phyloP scores from a whole-genome alignment of 2,113 vertebrate genomes.

The Plecturocebus donacophilus region DNA sequence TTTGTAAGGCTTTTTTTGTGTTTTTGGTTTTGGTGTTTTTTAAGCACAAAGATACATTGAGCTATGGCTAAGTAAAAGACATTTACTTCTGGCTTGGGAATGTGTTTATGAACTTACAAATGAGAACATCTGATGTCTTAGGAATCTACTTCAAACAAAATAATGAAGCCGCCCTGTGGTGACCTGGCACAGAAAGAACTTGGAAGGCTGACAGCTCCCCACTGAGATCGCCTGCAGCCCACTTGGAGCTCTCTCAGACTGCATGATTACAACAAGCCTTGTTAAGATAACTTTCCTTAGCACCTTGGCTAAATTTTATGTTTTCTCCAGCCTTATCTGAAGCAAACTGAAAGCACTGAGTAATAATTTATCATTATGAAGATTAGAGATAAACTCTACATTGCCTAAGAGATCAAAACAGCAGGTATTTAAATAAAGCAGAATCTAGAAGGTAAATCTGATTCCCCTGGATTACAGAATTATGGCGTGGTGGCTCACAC shows the following conservation, averaged over 20 bases:
- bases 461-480: not conserved
- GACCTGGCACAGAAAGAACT: not conserved
- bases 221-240: not conserved
- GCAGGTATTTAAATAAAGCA: not conserved
- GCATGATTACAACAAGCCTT: not conserved
- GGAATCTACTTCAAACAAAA: conserved; percentile 66
- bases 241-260: not conserved
- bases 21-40: not conserved
- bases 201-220: not conserved
- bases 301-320: not conserved
- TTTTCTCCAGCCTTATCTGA: not conserved
- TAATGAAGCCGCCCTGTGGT: conserved; percentile 33
- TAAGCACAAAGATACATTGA: conserved; percentile 33
- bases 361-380: not conserved
- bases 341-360: conserved; percentile 8
- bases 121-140: conserved; percentile 65
- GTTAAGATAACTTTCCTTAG: not conserved
- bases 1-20: not conserved
- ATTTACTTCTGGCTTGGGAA: conserved; percentile 64
- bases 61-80: conserved; percentile 26
- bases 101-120: conserved; percentile 67
- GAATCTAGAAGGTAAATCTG: not conserved
- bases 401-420: not conserved
- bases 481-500: not conserved
- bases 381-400: not conserved